Evolutionary conservation across 2,888 invertebrate genomes (phyloP).

Genomic region (Resseliella maxima): DNA sequence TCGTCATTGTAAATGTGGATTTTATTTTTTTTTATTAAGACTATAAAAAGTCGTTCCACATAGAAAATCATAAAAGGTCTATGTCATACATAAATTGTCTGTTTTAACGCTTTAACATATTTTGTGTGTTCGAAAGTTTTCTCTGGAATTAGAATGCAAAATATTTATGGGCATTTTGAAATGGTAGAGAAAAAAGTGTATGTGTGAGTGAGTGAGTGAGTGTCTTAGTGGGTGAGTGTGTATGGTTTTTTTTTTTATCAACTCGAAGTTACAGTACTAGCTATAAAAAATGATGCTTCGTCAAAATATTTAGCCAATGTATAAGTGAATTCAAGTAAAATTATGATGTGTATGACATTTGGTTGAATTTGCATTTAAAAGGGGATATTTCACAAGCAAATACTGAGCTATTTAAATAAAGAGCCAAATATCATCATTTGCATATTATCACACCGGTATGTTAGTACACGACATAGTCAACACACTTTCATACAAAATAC

Average conservation of each 20-base stretch:
- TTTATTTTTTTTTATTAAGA: not conserved
- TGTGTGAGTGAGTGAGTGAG: too few relatives aligned
- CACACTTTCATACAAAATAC: not conserved
- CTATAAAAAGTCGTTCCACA: conserved; percentile 17
- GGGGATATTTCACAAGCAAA: not conserved
- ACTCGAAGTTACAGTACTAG: too few relatives aligned
- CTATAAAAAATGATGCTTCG: not conserved
- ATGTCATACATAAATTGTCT: conserved; percentile 48
- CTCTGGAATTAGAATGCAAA: not conserved
- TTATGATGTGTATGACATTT: conserved; percentile 37
- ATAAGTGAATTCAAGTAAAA: conserved; percentile 47
- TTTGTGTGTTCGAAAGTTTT: conserved; percentile 28
- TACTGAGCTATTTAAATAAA: not conserved
- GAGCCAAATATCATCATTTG: not conserved
- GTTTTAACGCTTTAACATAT: conserved; percentile 48
- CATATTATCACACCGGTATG: not conserved
- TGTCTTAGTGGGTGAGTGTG: too few relatives aligned
- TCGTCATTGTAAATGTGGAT: not conserved
- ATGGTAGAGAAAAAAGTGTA: not conserved
- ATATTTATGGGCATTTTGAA: not conserved
- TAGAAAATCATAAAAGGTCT: conserved; percentile 44
- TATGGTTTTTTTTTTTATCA: too few relatives aligned
- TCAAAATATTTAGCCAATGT: conserved; percentile 12
- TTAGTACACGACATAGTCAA: not conserved
- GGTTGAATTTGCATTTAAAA: conserved; percentile 7